Evolutionary conservation across 2,888 invertebrate genomes (phyloP), one percentile per base, ranked within the genome.

Genomic region (Caradrina kadenii): DNA sequence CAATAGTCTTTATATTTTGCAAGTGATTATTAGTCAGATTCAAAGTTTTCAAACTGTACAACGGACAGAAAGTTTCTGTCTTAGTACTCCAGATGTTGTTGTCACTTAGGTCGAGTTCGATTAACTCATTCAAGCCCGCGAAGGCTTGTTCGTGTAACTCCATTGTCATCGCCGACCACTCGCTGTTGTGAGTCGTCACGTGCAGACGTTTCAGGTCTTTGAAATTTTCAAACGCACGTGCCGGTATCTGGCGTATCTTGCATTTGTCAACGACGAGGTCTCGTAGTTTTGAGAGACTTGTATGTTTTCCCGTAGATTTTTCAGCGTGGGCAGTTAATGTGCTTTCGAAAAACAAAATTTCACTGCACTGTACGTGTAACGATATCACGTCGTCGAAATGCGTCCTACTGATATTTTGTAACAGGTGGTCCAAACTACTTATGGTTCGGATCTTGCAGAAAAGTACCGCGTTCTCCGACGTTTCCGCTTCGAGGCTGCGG

Each of bases 21-120:
- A 98, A 96, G 89, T 97, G 97, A 94, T 98, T 98, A 87, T 96
- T 96, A 74, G 97, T 97, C 79, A 98, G 90, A 89, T 98, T 98
- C 66, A 98, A 95, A 72, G 94, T 96, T 88, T 97, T 96, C 79
- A 98, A 96, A 91, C 97, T 97, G 88, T 96, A 96, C 81, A 98
- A 94, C 50, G 97, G 96, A 90, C 98, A 98, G 89, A 98, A 97
- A 74, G 97, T 96, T 86, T 97, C 97, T 48, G 96, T 95, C 78
- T 98, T 98, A 69, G 97, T 95, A 79, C 96, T 97, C 97, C 98
- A 97, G 75, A 98, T 97, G 90, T 98, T 97, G 94, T 98, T 98
- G 88, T 97, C 97, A 79, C 97, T 97, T 67, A 98, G 93, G 92
- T 98, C 97, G 81, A 98, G 96, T 86, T 96, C 96, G 76, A 97